A percentile compares a stretch with the other conserved stretches of the same genome.
Evolutionary conservation across 2,113 vertebrate genomes (phyloP).

Genomic region (Erythrocebus patas): DNA sequence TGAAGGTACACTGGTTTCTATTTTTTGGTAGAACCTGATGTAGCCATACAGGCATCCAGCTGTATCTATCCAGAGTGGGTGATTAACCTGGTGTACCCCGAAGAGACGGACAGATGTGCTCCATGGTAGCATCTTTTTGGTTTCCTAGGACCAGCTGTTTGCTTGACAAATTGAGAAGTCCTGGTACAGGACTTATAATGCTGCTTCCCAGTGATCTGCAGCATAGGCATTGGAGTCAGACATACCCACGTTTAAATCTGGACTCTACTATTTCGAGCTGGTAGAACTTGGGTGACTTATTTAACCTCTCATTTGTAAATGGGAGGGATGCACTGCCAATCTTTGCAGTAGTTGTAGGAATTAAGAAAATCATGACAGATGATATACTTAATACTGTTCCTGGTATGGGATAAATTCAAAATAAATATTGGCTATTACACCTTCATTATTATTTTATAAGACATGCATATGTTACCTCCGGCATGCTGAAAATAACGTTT

Average conservation of each 20-base stretch:
- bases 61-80: background rate
- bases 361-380: constrained; percentile 27
- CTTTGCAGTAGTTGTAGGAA: background rate
- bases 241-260: background rate
- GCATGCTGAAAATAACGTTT: background rate
- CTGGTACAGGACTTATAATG: background rate
- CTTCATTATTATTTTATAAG: background rate
- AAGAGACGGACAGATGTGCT: background rate
- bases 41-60: background rate
- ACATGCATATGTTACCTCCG: background rate
- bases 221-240: background rate
- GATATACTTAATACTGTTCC: background rate
- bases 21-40: background rate
- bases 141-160: background rate
- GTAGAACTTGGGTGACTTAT: background rate
- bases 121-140: background rate
- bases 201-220: background rate
- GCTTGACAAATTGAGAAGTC: background rate
- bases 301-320: constrained; percentile 13
- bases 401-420: background rate
- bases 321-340: background rate
- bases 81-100: background rate
- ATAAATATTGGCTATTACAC: background rate
- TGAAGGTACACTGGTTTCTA: background rate
- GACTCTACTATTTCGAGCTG: background rate